Evolutionary conservation across 2,113 vertebrate genomes (phyloP).

Genomic region (western clawed frog (Xenopus tropicalis)): DNA sequence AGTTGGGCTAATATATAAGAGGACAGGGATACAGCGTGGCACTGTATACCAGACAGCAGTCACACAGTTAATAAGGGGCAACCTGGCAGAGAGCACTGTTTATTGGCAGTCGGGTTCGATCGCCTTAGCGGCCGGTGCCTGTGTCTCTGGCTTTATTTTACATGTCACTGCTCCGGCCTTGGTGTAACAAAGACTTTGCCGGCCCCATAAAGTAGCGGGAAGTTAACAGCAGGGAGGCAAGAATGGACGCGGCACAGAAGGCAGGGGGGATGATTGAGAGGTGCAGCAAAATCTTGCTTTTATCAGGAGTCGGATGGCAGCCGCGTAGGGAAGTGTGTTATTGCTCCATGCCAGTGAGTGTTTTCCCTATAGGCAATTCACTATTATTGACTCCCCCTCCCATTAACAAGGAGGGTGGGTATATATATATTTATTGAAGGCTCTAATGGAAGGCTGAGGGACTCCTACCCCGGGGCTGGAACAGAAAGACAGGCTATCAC

Average conservation of each 20-base stretch:
- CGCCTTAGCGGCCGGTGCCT: background rate
- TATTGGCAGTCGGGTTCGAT: too few relatives aligned
- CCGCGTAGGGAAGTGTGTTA: slow-evolving; percentile 58
- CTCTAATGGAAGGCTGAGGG: slow-evolving; percentile 84
- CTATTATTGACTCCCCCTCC: slow-evolving; percentile 73
- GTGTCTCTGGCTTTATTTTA: background rate
- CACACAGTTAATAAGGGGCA: too few relatives aligned
- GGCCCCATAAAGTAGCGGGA: slow-evolving; percentile 18
- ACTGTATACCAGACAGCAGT: too few relatives aligned
- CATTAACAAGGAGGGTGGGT: slow-evolving; percentile 69
- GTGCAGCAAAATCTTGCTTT: slow-evolving; percentile 64
- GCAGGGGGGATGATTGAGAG: too few relatives aligned
- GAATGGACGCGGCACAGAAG: slow-evolving; percentile 49
- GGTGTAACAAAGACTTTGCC: slow-evolving; percentile 35
- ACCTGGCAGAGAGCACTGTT: too few relatives aligned
- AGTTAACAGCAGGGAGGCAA: slow-evolving; percentile 52
- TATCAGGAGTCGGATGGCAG: slow-evolving; percentile 61
- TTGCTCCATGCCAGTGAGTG: slow-evolving; percentile 57
- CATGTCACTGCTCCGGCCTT: background rate
- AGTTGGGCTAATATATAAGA: too few relatives aligned
- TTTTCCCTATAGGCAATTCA: slow-evolving; percentile 72
- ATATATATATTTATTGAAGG: slow-evolving; percentile 76
- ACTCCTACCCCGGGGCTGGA: slow-evolving; percentile 81
- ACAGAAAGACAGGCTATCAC: slow-evolving; percentile 84
- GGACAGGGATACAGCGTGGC: too few relatives aligned